Conservation (phyloP, 2,888 invertebrate species). For the Watsonalla cultraria region DNA sequence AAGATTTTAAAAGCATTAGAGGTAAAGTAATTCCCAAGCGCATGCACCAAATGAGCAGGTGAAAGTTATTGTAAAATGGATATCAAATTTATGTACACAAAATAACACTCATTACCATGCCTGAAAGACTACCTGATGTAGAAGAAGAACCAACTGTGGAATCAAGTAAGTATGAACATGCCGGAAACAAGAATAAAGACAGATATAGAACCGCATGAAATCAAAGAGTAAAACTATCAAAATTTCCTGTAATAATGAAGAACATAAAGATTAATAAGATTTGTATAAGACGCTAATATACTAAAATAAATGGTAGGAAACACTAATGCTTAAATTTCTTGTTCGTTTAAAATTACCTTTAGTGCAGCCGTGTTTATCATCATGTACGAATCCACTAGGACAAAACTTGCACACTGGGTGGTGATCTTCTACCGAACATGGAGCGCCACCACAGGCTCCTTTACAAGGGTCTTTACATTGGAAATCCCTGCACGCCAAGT, state of each 20-base stretch:
- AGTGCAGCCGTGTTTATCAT: slow-evolving; percentile 95
- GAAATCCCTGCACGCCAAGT: slow-evolving; percentile 91
- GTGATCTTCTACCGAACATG: slow-evolving; percentile 96
- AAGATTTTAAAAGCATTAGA: slow-evolving; percentile 46
- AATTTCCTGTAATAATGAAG: slow-evolving; percentile 78
- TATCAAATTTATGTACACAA: slow-evolving; percentile 54
- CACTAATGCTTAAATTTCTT: slow-evolving; percentile 45
- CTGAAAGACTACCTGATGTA: slow-evolving; percentile 69
- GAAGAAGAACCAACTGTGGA: slow-evolving; percentile 70
- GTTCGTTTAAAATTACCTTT: slow-evolving; percentile 87
- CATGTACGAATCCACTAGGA: slow-evolving; percentile 94
- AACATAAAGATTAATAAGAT: slow-evolving; percentile 71
- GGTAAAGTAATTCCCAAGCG: slow-evolving; percentile 40
- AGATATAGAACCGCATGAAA: slow-evolving; percentile 70
- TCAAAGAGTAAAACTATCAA: slow-evolving; percentile 72
- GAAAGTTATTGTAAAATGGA: slow-evolving; percentile 44
- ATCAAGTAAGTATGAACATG: slow-evolving; percentile 67
- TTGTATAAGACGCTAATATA: slow-evolving; percentile 63
- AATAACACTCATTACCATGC: slow-evolving; percentile 58
- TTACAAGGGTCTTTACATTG: slow-evolving; percentile 94
- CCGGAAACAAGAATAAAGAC: slow-evolving; percentile 65
- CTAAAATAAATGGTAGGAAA: slow-evolving; percentile 37
- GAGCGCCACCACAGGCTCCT: slow-evolving; percentile 91
- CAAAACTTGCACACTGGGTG: slow-evolving; percentile 97
- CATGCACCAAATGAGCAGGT: slow-evolving; percentile 57